These are phyloP conservation scores for Oryzias sinensis DNA, from an alignment of 2,797 vertebrate species.

Conservation along the genomic window DNA sequence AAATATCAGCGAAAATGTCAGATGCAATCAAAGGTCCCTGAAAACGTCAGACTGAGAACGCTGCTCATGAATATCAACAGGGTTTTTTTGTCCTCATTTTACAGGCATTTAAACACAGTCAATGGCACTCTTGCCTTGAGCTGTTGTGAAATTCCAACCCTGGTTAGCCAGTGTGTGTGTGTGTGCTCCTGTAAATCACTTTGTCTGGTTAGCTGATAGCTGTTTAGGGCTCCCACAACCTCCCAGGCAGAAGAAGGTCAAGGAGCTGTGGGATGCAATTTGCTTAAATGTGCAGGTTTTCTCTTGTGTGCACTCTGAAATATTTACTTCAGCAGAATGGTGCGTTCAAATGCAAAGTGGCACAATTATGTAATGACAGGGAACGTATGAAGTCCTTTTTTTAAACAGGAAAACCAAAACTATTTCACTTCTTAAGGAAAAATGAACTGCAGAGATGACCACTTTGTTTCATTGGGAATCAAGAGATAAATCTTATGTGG, in stretches of 20 bases:
- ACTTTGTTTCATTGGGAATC: too few relatives aligned
- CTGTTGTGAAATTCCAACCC: constrained; percentile 49
- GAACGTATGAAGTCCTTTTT: too few relatives aligned
- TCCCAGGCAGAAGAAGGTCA: neutral
- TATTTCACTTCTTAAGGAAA: too few relatives aligned
- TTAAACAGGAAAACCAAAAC: too few relatives aligned
- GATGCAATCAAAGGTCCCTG: too few relatives aligned
- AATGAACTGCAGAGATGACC: too few relatives aligned
- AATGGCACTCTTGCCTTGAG: constrained; percentile 29
- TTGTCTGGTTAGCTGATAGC: constrained; percentile 44
- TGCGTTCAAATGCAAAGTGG: too few relatives aligned
- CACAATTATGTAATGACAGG: too few relatives aligned
- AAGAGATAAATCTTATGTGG: too few relatives aligned
- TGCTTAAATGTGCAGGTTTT: constrained; percentile 18
- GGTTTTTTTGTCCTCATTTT: constrained; percentile 2
- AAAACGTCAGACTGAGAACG: constrained; percentile 18
- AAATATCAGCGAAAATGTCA: neutral
- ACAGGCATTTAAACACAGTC: constrained; percentile 41
- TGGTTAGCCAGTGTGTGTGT: constrained; percentile 11
- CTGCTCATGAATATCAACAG: constrained; percentile 36
- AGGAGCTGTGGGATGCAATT: neutral
- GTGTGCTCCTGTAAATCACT: constrained; percentile 34
- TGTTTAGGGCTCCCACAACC: neutral
- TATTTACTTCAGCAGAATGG: too few relatives aligned
- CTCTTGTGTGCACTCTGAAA: too few relatives aligned